These are phyloP conservation scores for Siderastrea radians DNA, from an alignment of 92 coral and sea anemone genomes.

Conservation along the genomic window DNA sequence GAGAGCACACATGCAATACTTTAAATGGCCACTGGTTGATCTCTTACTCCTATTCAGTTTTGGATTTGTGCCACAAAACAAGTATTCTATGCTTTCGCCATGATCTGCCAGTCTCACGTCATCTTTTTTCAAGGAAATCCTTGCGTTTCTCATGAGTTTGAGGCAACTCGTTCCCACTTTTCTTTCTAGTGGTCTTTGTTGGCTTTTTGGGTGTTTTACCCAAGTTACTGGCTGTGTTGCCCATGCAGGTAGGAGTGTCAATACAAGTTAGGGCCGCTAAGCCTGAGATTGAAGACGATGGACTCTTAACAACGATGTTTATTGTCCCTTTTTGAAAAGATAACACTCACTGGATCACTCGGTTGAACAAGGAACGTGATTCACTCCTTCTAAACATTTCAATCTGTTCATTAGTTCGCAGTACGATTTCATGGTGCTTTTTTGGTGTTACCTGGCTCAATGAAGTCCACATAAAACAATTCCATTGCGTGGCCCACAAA, in stretches of 20 bases:
- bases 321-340: constrained; percentile 25
- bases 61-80: constrained; percentile 20
- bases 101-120: constrained; percentile 19
- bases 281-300: constrained; percentile 1
- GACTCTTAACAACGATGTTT: background rate
- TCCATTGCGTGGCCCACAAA: constrained; percentile 24
- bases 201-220: constrained; percentile 16
- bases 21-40: constrained; percentile 15
- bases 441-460: constrained; percentile 12
- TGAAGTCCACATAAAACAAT: constrained; percentile 20
- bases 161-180: constrained; percentile 34
- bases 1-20: constrained; percentile 7
- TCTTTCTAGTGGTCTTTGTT: constrained; percentile 4
- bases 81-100: constrained; percentile 20
- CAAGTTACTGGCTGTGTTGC: constrained; percentile 29
- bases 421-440: constrained; percentile 35
- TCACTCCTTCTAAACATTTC: background rate
- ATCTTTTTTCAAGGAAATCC: constrained; percentile 22
- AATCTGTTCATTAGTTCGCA: constrained; percentile 27
- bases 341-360: constrained; percentile 14
- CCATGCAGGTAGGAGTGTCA: constrained; percentile 18
- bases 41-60: constrained; percentile 19
- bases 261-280: background rate
- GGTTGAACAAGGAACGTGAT: background rate
- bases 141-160: constrained; percentile 25